Conservation (phyloP, 2,797 vertebrate genomes). For the Hippocampus kuda region DNA sequence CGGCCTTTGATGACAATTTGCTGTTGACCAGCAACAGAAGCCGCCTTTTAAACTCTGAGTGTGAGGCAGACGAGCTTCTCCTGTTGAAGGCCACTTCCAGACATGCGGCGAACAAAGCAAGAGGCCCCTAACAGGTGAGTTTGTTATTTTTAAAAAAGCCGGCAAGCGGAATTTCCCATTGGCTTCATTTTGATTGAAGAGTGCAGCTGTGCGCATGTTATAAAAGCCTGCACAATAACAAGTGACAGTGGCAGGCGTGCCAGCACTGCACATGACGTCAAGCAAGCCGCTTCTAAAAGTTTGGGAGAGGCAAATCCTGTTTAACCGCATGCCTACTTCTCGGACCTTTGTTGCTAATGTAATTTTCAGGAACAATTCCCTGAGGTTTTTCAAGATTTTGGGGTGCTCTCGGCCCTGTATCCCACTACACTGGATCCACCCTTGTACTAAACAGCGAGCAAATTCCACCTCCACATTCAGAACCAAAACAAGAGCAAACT, state of each 20-base stretch:
- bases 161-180: not conserved
- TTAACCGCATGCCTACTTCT: not conserved
- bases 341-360: not conserved
- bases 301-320: not conserved
- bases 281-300: not conserved
- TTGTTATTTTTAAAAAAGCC: constrained; percentile 4
- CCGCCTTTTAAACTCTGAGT: too few species aligned
- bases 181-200: not conserved
- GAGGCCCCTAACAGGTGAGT: too few species aligned
- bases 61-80: not conserved
- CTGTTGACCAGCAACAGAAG: too few species aligned
- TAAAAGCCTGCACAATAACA: constrained; percentile 8
- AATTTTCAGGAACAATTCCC: not conserved
- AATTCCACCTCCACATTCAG: too few species aligned
- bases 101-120: not conserved
- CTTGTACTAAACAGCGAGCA: too few species aligned
- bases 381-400: too few species aligned
- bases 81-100: not conserved
- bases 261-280: not conserved
- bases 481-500: too few species aligned
- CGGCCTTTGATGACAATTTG: too few species aligned
- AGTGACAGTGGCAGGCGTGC: not conserved
- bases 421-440: too few species aligned
- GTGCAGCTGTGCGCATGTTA: constrained; percentile 8
- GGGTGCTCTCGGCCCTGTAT: too few species aligned